Evolutionary conservation across 2,797 vertebrate genomes (phyloP).

Genomic region (Euthynnus affinis): DNA sequence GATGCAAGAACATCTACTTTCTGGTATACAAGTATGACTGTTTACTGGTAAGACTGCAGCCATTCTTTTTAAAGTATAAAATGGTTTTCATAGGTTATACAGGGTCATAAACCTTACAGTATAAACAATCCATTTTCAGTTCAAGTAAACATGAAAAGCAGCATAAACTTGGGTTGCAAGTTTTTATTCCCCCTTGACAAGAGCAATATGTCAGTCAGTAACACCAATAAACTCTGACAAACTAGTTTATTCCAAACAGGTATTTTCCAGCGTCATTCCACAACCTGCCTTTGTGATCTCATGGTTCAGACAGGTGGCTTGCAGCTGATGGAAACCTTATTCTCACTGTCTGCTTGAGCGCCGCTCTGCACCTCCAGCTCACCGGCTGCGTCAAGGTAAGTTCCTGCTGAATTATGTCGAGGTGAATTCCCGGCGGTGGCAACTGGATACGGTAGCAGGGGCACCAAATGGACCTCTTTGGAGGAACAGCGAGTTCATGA

Average conservation of each 20-base stretch:
- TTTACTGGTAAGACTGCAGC: neutral
- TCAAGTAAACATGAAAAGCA: slow-evolving; percentile 20
- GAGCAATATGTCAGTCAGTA: slow-evolving; percentile 25
- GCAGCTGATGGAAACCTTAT: slow-evolving; percentile 75
- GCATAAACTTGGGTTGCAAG: neutral
- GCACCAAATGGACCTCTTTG: slow-evolving; percentile 54
- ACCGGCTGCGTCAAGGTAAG: slow-evolving; percentile 56
- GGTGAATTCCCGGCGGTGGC: slow-evolving; percentile 70
- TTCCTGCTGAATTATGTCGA: slow-evolving; percentile 53
- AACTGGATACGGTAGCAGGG: slow-evolving; percentile 67
- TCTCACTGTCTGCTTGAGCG: slow-evolving; percentile 48
- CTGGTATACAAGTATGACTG: neutral
- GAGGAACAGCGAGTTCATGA: slow-evolving; percentile 54
- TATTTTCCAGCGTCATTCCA: slow-evolving; percentile 14
- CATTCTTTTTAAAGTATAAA: neutral
- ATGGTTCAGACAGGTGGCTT: slow-evolving; percentile 68
- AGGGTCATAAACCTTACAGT: neutral
- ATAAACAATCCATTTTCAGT: neutral
- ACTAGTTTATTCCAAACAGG: slow-evolving; percentile 33
- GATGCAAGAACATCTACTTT: neutral
- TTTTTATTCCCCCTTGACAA: slow-evolving; percentile 16
- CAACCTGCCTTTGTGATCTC: slow-evolving; percentile 29
- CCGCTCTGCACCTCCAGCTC: slow-evolving; percentile 46
- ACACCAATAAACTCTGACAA: slow-evolving; percentile 29
- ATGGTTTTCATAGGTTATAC: neutral